Evolutionary conservation across 1,140 invertebrate genomes (phyloP).

Genomic region (Ceratosolen solmsi): DNA sequence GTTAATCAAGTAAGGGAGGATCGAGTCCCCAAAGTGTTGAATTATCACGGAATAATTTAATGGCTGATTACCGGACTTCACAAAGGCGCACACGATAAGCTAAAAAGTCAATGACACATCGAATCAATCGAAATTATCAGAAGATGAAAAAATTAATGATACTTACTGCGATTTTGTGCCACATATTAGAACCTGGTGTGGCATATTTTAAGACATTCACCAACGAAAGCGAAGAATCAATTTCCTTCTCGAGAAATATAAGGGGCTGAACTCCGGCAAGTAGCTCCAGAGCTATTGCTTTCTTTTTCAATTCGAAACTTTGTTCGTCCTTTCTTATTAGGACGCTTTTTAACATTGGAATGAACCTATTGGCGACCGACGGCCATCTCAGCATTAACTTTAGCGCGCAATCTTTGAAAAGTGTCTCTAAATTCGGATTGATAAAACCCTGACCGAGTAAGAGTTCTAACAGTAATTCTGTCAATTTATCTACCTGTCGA

Average conservation of each 20-base stretch:
- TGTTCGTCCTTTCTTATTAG: constrained; percentile 62
- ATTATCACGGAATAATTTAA: constrained; percentile 61
- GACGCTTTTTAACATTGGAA: constrained; percentile 65
- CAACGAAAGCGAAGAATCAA: constrained; percentile 59
- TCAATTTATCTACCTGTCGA: constrained; percentile 70
- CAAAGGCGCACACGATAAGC: constrained; percentile 66
- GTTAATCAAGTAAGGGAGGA: constrained; percentile 65
- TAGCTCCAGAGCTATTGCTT: constrained; percentile 65
- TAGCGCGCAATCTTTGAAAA: constrained; percentile 69
- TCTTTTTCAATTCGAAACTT: constrained; percentile 62
- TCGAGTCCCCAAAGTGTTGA: constrained; percentile 69
- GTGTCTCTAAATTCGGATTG: constrained; percentile 66
- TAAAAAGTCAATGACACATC: constrained; percentile 17
- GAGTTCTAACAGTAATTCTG: constrained; percentile 68
- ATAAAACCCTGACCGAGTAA: constrained; percentile 69
- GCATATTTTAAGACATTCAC: constrained; percentile 63
- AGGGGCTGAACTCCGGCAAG: constrained; percentile 67
- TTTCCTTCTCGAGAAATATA: constrained; percentile 62
- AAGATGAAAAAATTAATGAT: neutral
- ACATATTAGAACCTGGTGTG: constrained; percentile 63
- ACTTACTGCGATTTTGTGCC: constrained; percentile 68
- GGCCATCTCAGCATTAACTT: constrained; percentile 73
- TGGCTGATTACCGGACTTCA: constrained; percentile 62
- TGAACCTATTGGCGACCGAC: constrained; percentile 67
- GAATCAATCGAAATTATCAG: no score